Conservation (phyloP, 1,140 invertebrate species). For the Drosophila miranda region DNA sequence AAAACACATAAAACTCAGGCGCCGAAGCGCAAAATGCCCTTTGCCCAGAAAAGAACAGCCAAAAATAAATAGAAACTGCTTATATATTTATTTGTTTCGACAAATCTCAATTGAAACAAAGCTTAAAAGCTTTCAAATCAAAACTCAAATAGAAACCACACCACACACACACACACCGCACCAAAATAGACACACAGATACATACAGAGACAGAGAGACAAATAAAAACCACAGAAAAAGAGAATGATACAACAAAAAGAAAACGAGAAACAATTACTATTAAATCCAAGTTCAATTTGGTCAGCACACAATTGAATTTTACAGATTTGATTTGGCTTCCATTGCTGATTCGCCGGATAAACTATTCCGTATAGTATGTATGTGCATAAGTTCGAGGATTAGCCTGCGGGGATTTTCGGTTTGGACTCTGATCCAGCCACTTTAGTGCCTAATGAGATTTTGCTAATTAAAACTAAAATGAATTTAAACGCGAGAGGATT, state of each 20-base stretch:
- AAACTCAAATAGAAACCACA: slow-evolving; percentile 59
- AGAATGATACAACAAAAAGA: neutral
- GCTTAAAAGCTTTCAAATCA: slow-evolving; percentile 62
- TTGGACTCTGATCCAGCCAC: slow-evolving; percentile 2
- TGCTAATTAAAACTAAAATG: slow-evolving; percentile 32
- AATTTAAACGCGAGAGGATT: slow-evolving; percentile 16
- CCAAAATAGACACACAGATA: neutral
- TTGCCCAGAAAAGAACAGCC: slow-evolving; percentile 29
- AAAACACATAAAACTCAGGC: slow-evolving; percentile 45
- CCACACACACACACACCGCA: slow-evolving; percentile 7
- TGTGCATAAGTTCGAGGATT: no score
- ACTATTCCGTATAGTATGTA: slow-evolving; percentile 15
- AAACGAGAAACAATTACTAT: slow-evolving; percentile 47
- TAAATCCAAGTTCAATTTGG: slow-evolving; percentile 57
- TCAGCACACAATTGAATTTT: slow-evolving; percentile 47
- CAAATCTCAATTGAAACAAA: slow-evolving; percentile 67
- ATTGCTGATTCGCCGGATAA: slow-evolving; percentile 17
- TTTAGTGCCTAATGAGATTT: slow-evolving; percentile 23
- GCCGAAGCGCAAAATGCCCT: slow-evolving; percentile 52
- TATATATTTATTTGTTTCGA: slow-evolving; percentile 74
- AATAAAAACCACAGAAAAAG: slow-evolving; percentile 13
- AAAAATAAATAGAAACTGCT: slow-evolving; percentile 63
- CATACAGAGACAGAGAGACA: neutral
- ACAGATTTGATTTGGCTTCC: slow-evolving; percentile 52
- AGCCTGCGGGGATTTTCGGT: slow-evolving; percentile 16